Base-by-base conservation (phyloP, 2,113 vertebrate genomes). In the Pipa parva region DNA sequence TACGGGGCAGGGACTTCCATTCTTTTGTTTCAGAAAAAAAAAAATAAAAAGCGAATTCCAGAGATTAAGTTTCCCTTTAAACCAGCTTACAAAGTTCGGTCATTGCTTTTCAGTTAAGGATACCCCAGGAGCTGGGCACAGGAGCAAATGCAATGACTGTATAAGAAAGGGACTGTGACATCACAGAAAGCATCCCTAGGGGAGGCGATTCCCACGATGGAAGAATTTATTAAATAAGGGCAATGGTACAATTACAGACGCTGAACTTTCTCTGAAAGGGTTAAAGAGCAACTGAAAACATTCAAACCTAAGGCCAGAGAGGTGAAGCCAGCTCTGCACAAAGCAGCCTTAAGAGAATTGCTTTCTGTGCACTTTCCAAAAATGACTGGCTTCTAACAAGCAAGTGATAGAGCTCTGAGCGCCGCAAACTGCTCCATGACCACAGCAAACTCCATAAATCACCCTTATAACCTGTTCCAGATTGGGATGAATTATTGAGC, bases 331-430 rank as follows among this genome's bases (percentile, higher is more conserved):
- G 18, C 27, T 51, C 29, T 60, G 8, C 21, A 22, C 46, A 21
- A 20, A 8, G 46, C 46, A 22, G 4, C 3, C 21, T 11, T 17
- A 13, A 42, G 42, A 50, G 15, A 51, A 59, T 13, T 59, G 64
- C 64, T 68, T 59, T 68, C 64, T 18, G 15, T 28, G 65, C 65
- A 59, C 46, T 59, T 50, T 68, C 46, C 56, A 28, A 39, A 6
- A 21, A 25, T 59, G 46, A 68, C 51, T 68, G 59, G 13, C 22
- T 22, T 15, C 45, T 68, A 56, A 68, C 45, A 33, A 59, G 56
- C 64, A 50, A 29, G 27, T 68, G 55, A 68, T 29, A 59, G 18
- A 46, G 21, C 64, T 59, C 55, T 20, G 29, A 37, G 45, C n/a
- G 17, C 5, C 12, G 13, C 50, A 27, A 17, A 17, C 25, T 11